Conservation (phyloP, 2,888 invertebrate genomes). For the Trachelus troglodyta region DNA sequence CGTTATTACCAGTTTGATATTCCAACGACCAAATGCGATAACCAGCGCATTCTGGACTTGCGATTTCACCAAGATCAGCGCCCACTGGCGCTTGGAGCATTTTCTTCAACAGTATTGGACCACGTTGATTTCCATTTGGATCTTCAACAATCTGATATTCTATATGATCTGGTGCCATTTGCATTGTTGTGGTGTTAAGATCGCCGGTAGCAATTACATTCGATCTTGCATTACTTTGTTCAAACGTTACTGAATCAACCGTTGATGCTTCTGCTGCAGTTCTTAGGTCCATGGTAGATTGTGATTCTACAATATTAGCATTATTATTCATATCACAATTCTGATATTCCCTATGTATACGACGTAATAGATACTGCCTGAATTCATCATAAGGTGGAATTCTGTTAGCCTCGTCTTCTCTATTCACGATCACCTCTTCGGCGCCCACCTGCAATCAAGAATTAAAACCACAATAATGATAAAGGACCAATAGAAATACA, state of each 20-base stretch:
- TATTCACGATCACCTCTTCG: slow-evolving; percentile 54
- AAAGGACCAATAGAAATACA: not conserved
- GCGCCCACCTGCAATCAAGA: slow-evolving; percentile 48
- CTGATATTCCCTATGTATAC: slow-evolving; percentile 47
- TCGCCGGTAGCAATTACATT: slow-evolving; percentile 23
- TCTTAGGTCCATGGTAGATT: slow-evolving; percentile 47
- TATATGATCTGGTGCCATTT: not conserved
- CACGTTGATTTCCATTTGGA: slow-evolving; percentile 24
- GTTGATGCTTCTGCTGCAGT: slow-evolving; percentile 35
- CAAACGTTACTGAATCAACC: slow-evolving; percentile 17
- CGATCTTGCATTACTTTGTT: slow-evolving; percentile 27
- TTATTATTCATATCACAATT: slow-evolving; percentile 43
- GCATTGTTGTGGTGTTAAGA: slow-evolving; percentile 15
- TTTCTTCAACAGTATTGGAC: slow-evolving; percentile 52
- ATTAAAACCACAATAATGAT: not conserved
- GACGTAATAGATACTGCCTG: slow-evolving; percentile 48
- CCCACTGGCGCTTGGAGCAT: slow-evolving; percentile 62
- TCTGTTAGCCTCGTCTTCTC: slow-evolving; percentile 43
- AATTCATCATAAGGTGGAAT: slow-evolving; percentile 52
- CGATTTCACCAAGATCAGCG: slow-evolving; percentile 57
- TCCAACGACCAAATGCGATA: slow-evolving; percentile 39
- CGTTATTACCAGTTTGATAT: slow-evolving; percentile 35
- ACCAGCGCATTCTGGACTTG: slow-evolving; percentile 45
- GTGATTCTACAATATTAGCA: slow-evolving; percentile 34
- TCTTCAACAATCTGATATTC: slow-evolving; percentile 23